Percentiles rank a stretch among this genome's conserved stretches.
These are phyloP conservation scores for Linepithema humile DNA, from an alignment of 1,140 invertebrate genomes.

Conservation along the genomic window DNA sequence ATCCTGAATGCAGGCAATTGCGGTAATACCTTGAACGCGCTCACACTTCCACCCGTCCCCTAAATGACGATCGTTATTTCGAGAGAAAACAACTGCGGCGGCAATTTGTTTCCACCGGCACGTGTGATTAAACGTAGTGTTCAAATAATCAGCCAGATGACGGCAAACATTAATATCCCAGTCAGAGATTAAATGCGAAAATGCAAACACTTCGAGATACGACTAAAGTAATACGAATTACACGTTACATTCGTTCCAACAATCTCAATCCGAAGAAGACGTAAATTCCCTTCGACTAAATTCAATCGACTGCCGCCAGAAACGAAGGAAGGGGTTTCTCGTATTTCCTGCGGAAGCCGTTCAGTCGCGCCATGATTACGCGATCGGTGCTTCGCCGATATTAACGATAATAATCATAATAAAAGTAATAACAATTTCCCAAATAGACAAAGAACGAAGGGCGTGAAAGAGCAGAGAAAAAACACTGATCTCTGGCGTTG, in stretches of 20 bases:
- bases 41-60: slow-evolving; percentile 40
- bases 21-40: slow-evolving; percentile 61
- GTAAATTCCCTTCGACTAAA: slow-evolving; percentile 21
- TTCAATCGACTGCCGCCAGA: background rate
- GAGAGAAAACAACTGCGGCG: slow-evolving; percentile 51
- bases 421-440: slow-evolving; percentile 63
- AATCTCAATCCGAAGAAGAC: background rate
- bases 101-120: slow-evolving; percentile 20
- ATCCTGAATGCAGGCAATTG: slow-evolving; percentile 66
- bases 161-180: background rate
- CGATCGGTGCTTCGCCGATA: slow-evolving; percentile 41
- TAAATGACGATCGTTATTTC: slow-evolving; percentile 64
- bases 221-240: background rate
- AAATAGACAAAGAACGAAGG: background rate
- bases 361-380: background rate
- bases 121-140: slow-evolving; percentile 13
- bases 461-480: background rate
- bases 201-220: background rate
- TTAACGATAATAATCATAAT: slow-evolving; percentile 67
- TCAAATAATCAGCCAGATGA: slow-evolving; percentile 5
- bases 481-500: background rate
- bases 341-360: slow-evolving; percentile 17
- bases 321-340: background rate
- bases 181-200: background rate
- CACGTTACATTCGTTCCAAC: background rate